Evolutionary conservation across 2,888 invertebrate species (phyloP), one percentile per base, ranked within the genome.

Genomic region (Sycophila texana): DNA sequence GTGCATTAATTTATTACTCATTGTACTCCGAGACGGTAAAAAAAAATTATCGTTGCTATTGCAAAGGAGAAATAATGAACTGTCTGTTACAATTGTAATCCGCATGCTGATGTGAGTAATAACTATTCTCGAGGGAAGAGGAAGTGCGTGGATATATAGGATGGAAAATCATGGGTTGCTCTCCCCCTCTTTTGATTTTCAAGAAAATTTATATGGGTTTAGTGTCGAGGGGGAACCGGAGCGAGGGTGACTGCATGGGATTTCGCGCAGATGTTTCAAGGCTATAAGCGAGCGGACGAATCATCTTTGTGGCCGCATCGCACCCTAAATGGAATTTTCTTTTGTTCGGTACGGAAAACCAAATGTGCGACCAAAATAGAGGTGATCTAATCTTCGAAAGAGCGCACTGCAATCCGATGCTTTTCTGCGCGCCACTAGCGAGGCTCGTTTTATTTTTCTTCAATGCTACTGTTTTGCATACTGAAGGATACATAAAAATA

Each of bases 181-280:
- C 13, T 13, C 47, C 63, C 63, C 60, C 63, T 47, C 30, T 13
- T n/a, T 12, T n/a, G 47, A 63, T 63, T 47, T 12, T 7, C 10
- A 18, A 60, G 14, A 22, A 63, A 65, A 65, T 55, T 74, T 74
- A 65, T 74, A 65, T 65, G 57, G 47, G 7, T 47, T 47, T 20
- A 20, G 22, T 73, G 16, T 1, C 26, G 12, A 47, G 16, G 39
- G 47, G 20, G 57, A 57, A 57, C 20, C 30, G 22, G 30, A n/a
- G 20, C 20, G 51, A 53, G 60, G 47, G 68, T 66, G 13, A 70
- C 18, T 22, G 26, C 16, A 58, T 1, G 47, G 18, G 7, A 47
- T 55, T 20, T 14, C 53, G 55, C 55, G 60, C 57, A 65, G 61
- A 70, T 77, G 71, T 61, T 70, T 65, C 63, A 77, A 77, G 76